Evolutionary conservation across 1,140 invertebrate species (phyloP), one percentile per base, ranked within the genome.

Genomic region (Lasioglossum baleicum): DNA sequence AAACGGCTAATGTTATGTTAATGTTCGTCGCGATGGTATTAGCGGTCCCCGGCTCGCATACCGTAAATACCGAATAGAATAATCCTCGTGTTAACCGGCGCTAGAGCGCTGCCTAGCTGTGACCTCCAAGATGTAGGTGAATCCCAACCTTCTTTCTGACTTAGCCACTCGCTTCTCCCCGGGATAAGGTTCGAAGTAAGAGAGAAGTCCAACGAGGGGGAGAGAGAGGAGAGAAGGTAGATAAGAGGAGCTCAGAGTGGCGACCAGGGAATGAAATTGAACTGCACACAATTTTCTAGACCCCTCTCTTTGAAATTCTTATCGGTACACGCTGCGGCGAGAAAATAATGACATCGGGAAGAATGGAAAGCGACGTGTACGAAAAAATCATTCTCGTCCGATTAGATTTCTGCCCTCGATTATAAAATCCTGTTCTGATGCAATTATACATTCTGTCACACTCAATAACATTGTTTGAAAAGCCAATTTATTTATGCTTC

Each of bases 1-100:
- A 87, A 90, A 90, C 83, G 75, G 82, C 85, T 88, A 88, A 90
- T 88, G 86, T 88, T 90, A 90, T 89, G 87, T 87, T 90, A 90
- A 91, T 90, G 79, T 82, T 88, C 60, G 74, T 77, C 58, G 83
- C 79, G 67, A 76, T 81, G 74, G 86, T 82, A 89, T 88, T 87
- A 88, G 85, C 68, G 80, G 84, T 83, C 70, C 51, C 61, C 75
- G 63, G 58, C 40, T n/a, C 56, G 72, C 67, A 75, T 83, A 86
- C 65, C 81, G 86, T 90, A 89, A 89, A 90, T 88, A 88, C 86
- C 64, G 75, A 31, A 72, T 51, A 63, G 87, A 84, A 84, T 87
- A 87, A 88, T 87, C 83, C 84, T 44, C 31, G 77, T 75, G 85
- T 80, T 87, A 86, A 89, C 83, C 61, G 80, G 61, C 70, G 56